Evolutionary conservation across 2,888 invertebrate genomes (phyloP).

Genomic region (Gerris lacustris): DNA sequence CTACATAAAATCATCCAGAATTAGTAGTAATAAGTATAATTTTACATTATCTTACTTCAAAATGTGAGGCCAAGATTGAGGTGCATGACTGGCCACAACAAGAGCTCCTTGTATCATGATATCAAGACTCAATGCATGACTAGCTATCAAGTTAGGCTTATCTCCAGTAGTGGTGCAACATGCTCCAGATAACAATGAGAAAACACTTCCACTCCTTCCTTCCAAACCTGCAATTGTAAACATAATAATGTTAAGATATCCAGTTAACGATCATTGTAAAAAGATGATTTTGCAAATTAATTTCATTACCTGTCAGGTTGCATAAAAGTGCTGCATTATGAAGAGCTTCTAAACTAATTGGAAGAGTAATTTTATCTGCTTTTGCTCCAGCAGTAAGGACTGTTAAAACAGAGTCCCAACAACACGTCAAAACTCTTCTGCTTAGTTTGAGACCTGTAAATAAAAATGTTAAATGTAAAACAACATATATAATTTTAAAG

Average conservation of each 20-base stretch:
- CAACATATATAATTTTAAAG: conserved; percentile 6
- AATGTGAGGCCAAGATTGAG: conserved; percentile 92
- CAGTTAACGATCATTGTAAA: neutral
- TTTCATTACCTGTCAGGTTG: conserved; percentile 56
- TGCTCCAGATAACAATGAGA: conserved; percentile 72
- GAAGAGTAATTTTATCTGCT: conserved; percentile 22
- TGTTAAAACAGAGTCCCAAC: conserved; percentile 84
- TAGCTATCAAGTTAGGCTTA: conserved; percentile 51
- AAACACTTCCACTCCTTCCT: conserved; percentile 78
- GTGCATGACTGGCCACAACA: conserved; percentile 81
- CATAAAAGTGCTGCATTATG: conserved; percentile 86
- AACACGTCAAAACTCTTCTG: conserved; percentile 66
- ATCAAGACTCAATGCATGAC: conserved; percentile 85
- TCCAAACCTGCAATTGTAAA: conserved; percentile 51
- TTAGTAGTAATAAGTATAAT: too few relatives aligned
- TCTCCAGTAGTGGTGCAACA: conserved; percentile 34
- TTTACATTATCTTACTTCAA: conserved; percentile 46
- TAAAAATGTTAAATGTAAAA: too few relatives aligned
- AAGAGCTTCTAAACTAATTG: conserved; percentile 64
- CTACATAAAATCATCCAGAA: too few relatives aligned
- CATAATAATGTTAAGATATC: conserved; percentile 7
- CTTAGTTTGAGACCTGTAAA: conserved; percentile 37
- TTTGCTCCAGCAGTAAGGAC: conserved; percentile 44
- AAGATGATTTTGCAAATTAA: neutral
- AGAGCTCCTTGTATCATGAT: conserved; percentile 76